These are phyloP conservation scores for Aurelia aurita DNA, from an alignment of 30 jellyfish, hydroid and myxozoan species.

Conservation along the genomic window DNA sequence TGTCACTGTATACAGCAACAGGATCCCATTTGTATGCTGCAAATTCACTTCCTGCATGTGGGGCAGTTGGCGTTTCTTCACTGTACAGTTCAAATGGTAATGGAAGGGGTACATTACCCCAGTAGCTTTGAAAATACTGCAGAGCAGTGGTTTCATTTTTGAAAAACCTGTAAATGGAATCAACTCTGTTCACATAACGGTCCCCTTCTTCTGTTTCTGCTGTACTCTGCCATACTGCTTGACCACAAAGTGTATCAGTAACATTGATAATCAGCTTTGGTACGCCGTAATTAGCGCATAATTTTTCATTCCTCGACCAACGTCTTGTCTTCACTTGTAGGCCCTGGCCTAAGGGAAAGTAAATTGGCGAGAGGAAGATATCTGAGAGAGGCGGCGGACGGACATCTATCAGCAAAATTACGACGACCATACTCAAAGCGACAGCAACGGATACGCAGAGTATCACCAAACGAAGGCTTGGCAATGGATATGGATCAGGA, in stretches of 20 bases:
- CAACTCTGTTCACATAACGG: conserved; percentile 95
- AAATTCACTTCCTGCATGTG: conserved; percentile 91
- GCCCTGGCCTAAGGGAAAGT: conserved; percentile 98
- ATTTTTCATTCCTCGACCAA: conserved; percentile 95
- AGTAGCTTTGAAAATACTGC: conserved; percentile 76
- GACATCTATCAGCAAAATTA: conserved; percentile 93
- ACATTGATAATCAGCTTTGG: conserved; percentile 85
- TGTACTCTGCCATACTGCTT: conserved; percentile 99
- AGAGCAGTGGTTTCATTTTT: conserved; percentile 80
- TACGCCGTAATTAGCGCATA: conserved; percentile 90
- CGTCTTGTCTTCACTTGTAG: conserved; percentile 94
- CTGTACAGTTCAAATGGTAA: conserved; percentile 80
- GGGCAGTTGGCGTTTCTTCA: conserved; percentile 90
- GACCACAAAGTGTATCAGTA: conserved; percentile 97
- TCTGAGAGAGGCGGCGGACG: conserved; percentile 99
- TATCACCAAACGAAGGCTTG: conserved; percentile 94
- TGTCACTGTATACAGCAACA: conserved; percentile 44
- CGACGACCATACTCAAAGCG: conserved; percentile 98
- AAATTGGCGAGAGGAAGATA: conserved; percentile 92
- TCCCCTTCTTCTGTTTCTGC: conserved; percentile 99
- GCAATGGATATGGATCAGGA: conserved; percentile 99
- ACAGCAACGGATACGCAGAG: conserved; percentile 99
- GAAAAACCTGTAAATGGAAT: conserved; percentile 92
- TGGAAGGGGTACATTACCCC: conserved; percentile 87
- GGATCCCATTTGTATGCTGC: conserved; percentile 98